These are phyloP conservation scores for Nudaria mundana DNA, from an alignment of 2,888 invertebrate genomes.

Conservation along the genomic window DNA sequence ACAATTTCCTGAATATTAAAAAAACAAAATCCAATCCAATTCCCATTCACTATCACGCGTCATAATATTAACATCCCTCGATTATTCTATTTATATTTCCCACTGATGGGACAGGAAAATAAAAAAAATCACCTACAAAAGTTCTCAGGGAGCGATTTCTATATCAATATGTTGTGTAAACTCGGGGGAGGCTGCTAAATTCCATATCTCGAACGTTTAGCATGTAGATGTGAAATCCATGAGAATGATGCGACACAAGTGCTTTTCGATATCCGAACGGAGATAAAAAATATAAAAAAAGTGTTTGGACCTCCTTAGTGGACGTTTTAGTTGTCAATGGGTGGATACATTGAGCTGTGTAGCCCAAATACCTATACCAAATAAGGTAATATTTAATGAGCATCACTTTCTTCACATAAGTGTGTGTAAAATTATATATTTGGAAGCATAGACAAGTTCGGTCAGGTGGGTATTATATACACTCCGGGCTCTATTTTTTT, in stretches of 20 bases:
- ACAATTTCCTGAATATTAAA: no score
- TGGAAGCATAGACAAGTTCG: no score
- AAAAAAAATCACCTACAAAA: constrained; percentile 48
- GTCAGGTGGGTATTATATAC: no score
- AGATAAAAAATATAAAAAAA: constrained; percentile 20
- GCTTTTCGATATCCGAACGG: constrained; percentile 37
- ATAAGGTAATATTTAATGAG: background rate
- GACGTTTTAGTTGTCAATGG: constrained; percentile 24
- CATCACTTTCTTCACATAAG: background rate
- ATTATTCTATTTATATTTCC: constrained; percentile 71
- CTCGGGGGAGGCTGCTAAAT: constrained; percentile 71
- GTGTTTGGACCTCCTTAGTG: constrained; percentile 39
- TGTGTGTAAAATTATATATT: background rate
- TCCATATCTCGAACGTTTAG: constrained; percentile 73
- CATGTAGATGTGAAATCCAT: constrained; percentile 43
- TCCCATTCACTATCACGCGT: constrained; percentile 27
- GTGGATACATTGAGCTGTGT: constrained; percentile 14
- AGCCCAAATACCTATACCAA: constrained; percentile 5
- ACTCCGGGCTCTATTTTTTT: no score
- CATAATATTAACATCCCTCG: constrained; percentile 42
- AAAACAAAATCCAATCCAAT: constrained; percentile 14
- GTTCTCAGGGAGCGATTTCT: constrained; percentile 58
- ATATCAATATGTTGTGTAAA: constrained; percentile 62
- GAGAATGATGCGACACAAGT: constrained; percentile 42
- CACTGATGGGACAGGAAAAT: constrained; percentile 52